phyloP scores from a whole-genome alignment of 2,888 invertebrate genomes.

The Acanthosoma haemorrhoidale region DNA sequence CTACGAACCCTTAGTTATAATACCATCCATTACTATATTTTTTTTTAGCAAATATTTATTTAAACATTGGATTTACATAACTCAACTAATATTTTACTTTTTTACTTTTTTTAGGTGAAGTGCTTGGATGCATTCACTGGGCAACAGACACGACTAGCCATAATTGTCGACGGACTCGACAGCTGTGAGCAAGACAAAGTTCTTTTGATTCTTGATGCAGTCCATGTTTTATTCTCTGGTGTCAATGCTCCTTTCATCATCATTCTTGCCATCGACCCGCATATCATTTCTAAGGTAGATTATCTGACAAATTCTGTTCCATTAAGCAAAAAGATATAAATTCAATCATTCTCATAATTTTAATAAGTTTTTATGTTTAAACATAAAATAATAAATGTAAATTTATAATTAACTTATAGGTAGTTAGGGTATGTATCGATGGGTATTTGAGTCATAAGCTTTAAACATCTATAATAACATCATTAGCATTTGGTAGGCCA shows the following conservation, averaged over 20 bases:
- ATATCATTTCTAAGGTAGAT: constrained; percentile 89
- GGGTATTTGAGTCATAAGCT: too few species aligned
- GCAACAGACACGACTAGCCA: constrained; percentile 89
- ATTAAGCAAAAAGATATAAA: too few species aligned
- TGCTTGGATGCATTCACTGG: constrained; percentile 89
- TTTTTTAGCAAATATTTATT: background rate
- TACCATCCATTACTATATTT: background rate
- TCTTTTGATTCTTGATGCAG: constrained; percentile 83
- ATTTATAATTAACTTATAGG: too few species aligned
- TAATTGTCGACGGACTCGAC: constrained; percentile 95
- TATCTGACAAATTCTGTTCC: too few species aligned
- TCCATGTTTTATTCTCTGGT: constrained; percentile 91
- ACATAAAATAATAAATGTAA: too few species aligned
- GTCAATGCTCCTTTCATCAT: constrained; percentile 92
- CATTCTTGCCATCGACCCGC: constrained; percentile 94
- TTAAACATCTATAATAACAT: too few species aligned
- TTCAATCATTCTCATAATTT: too few species aligned
- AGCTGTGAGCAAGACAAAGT: constrained; percentile 97
- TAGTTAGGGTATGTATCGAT: too few species aligned
- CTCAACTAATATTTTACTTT: too few species aligned
- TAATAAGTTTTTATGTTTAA: too few species aligned
- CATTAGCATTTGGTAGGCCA: too few species aligned
- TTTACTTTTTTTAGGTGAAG: constrained; percentile 55
- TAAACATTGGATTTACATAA: background rate
- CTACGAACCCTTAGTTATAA: too few species aligned